Evolutionary conservation across 2,797 vertebrate genomes (phyloP).

Genomic region (Lagocephalus sceleratus): DNA sequence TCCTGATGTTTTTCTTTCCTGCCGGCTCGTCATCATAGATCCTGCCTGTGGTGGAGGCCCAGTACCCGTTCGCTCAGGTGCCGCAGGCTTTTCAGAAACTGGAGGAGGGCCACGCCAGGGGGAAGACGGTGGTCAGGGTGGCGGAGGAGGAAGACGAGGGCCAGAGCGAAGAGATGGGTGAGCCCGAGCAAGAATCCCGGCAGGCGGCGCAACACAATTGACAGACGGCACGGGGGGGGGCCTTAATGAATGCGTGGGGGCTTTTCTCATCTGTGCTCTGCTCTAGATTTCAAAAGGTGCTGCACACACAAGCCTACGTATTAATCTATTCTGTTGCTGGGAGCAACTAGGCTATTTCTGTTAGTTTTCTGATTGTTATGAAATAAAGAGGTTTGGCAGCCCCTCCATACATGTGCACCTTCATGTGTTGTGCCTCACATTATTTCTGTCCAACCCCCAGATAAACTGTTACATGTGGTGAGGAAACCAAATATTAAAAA

Average conservation of each 20-base stretch:
- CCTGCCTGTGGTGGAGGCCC: conserved; percentile 87
- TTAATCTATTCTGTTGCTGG: not conserved
- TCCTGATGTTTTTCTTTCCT: conserved; percentile 1
- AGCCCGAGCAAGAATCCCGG: conserved; percentile 20
- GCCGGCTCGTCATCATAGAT: conserved; percentile 76
- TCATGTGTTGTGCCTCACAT: not conserved
- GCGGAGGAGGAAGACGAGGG: conserved; percentile 58
- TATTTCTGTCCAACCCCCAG: no score
- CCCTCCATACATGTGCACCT: conserved; percentile 11
- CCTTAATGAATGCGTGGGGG: not conserved
- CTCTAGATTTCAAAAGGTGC: conserved; percentile 6
- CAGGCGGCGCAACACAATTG: conserved; percentile 34
- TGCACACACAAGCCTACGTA: not conserved
- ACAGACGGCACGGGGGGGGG: conserved; percentile 8
- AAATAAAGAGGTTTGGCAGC: not conserved
- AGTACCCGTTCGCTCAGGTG: conserved; percentile 87
- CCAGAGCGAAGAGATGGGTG: conserved; percentile 25
- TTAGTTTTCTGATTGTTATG: not conserved
- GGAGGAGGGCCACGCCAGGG: conserved; percentile 90
- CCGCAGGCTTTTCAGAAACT: conserved; percentile 92
- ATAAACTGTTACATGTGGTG: no score
- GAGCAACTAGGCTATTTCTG: conserved; percentile 2
- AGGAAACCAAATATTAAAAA: not conserved
- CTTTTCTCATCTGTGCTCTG: conserved; percentile 3
- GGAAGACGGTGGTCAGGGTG: conserved; percentile 89